These are phyloP conservation scores for Apantesis nais DNA, from an alignment of 2,888 invertebrate species.

Conservation along the genomic window DNA sequence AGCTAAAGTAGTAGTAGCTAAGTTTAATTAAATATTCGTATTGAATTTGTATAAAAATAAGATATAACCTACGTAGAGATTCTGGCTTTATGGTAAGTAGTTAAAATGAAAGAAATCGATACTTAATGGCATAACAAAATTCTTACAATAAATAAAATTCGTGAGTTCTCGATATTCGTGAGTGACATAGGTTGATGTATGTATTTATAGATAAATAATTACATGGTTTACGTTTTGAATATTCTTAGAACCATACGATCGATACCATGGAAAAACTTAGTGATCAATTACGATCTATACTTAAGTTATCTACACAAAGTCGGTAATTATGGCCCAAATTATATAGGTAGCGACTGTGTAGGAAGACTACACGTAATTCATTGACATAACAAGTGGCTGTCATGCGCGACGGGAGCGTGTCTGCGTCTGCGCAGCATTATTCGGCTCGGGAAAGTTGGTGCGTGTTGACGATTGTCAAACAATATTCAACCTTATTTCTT, in stretches of 20 bases:
- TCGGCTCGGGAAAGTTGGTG: constrained; percentile 16
- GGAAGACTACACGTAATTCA: constrained; percentile 44
- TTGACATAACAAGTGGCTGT: constrained; percentile 50
- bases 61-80: background rate
- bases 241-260: background rate
- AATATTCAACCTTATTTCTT: constrained; percentile 12
- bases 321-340: constrained; percentile 11
- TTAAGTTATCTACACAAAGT: background rate
- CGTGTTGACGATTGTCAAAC: background rate
- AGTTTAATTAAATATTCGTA: background rate
- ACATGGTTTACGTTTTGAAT: background rate
- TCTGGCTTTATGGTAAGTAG: background rate
- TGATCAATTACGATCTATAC: background rate
- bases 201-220: background rate
- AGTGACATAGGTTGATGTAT: background rate
- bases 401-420: constrained; percentile 45
- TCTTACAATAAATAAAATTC: background rate
- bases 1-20: too few relatives aligned
- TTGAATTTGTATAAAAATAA: background rate
- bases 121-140: background rate
- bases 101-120: background rate
- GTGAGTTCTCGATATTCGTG: background rate
- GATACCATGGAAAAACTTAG: background rate
- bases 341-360: constrained; percentile 19
- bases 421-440: constrained; percentile 27